Conservation (phyloP, 2,113 vertebrate species). For the Neofelis nebulosa region DNA sequence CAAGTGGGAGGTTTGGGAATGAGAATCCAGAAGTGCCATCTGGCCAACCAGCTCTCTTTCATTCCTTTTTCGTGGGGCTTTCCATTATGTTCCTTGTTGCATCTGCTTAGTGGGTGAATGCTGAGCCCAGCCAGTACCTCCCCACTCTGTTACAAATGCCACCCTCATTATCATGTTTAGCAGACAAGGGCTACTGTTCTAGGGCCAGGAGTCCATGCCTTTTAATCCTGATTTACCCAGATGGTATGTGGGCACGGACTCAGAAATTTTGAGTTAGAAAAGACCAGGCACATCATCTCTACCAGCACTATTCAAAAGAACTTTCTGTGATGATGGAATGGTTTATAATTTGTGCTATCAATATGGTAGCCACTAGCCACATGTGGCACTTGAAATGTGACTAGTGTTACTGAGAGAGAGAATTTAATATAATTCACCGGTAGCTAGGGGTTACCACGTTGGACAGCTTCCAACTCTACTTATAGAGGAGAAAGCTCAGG, state of each 20-base stretch:
- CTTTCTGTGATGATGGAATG: neutral
- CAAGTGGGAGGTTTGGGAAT: neutral
- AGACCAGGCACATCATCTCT: neutral
- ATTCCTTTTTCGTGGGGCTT: neutral
- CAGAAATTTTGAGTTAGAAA: conserved; percentile 18
- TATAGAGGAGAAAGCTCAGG: neutral
- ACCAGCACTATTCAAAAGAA: neutral
- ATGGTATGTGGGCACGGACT: conserved; percentile 59
- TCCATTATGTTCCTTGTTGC: conserved; percentile 33
- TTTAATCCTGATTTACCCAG: conserved; percentile 46
- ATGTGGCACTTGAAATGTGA: neutral
- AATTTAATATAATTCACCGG: neutral
- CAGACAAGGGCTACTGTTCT: conserved; percentile 27
- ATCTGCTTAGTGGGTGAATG: conserved; percentile 60
- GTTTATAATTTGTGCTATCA: neutral
- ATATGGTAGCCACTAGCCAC: neutral
- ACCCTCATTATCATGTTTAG: conserved; percentile 15
- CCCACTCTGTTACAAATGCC: conserved; percentile 42
- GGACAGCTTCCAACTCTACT: neutral
- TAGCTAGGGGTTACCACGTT: too few relatives aligned
- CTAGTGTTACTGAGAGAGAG: neutral
- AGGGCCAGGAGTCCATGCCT: conserved; percentile 46
- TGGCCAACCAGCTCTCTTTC: neutral
- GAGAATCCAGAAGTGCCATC: neutral
- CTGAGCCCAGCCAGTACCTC: neutral